phyloP scores from a whole-genome alignment of 2,888 invertebrate species.

The Homarus gammarus region DNA sequence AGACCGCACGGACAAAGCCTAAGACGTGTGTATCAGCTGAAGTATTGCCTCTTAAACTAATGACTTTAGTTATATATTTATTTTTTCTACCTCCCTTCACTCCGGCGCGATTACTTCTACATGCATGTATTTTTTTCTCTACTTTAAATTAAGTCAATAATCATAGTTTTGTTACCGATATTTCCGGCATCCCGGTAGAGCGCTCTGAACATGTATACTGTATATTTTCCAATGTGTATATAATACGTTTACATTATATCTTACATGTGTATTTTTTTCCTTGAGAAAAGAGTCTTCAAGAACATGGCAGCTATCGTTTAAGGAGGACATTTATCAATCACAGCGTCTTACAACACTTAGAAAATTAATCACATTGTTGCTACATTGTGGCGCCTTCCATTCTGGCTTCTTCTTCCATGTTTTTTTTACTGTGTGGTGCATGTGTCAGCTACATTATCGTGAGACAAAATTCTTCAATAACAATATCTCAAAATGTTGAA shows the following conservation, averaged over 20 bases:
- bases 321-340: background rate
- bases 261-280: too few relatives aligned
- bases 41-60: background rate
- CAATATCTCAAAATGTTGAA: background rate
- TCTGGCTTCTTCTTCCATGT: background rate
- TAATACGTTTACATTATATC: too few relatives aligned
- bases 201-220: too few relatives aligned
- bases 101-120: too few relatives aligned
- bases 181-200: too few relatives aligned
- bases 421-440: background rate
- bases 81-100: background rate
- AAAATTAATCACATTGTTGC: background rate
- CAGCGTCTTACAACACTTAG: background rate
- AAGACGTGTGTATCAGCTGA: background rate
- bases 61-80: background rate
- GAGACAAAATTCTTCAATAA: background rate
- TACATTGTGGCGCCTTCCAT: too few relatives aligned
- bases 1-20: background rate
- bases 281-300: background rate
- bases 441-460: background rate
- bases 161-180: too few relatives aligned
- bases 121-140: too few relatives aligned
- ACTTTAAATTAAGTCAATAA: too few relatives aligned
- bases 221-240: too few relatives aligned
- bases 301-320: background rate